Base-by-base conservation (phyloP, 2,797 vertebrate species). In the Molothrus aeneus region DNA sequence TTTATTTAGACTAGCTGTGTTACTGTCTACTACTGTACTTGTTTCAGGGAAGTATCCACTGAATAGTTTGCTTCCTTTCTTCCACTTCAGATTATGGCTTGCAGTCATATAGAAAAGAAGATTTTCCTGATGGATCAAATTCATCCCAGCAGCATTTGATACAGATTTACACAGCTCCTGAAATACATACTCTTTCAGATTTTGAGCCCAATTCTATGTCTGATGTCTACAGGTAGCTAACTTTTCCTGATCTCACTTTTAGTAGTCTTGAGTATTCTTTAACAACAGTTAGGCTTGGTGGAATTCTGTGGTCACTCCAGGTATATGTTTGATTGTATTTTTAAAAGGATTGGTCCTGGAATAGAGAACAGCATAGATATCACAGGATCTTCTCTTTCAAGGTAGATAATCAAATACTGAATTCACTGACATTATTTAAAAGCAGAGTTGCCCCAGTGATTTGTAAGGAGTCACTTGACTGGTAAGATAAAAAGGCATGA, bases 201-300 rank as follows among this genome's bases (percentile, higher is more conserved):
- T 91, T 94, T 71, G 98, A 99, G 94, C 97, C 98, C 14, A 98
- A 97, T 3, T 91, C 98, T 34, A 91, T 96, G 12, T 98, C 97
- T 87, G 98, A 99, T 4, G 97, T 99, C 43, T 98, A 98, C 97
- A 98, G 98, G 98, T 98, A 85, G 48, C 66, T 31, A 48, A 47
- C 11, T 66, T 60, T 84, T 74, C 20, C 19, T 86, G 11, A 50
- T 74, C 38, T 89, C 1, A 0, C 17, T 48, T 28, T 48, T 38
- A 74, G 24, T 65, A 61, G 40, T 48, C 17, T 69, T 18, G 13
- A 71, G 4, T 53, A 28, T 64, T 61, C 32, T 64, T 51, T 80
- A 57, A 50, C 7, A 3, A 59, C 17, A 61, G 2, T 53, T 64
- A 40, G 26, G 13, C 13, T 83, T 26, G 47, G 17, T 25, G 13